Evolutionary conservation across 1,140 invertebrate species (phyloP), one percentile per base, ranked within the genome.

Genomic region (Achatina immaculata): DNA sequence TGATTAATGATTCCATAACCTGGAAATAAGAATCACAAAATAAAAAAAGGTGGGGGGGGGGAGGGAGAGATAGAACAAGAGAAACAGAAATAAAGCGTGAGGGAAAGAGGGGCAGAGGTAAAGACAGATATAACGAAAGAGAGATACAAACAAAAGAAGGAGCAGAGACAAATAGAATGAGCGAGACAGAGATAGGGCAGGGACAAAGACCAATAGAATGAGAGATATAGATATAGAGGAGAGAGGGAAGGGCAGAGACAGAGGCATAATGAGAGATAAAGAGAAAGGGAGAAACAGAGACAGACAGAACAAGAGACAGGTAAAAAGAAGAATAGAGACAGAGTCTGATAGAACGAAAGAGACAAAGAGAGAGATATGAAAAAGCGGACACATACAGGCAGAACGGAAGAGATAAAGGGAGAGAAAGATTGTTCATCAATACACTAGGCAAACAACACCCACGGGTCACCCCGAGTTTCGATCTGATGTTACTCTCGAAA

Each of bases 261-360:
- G n/a, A 72, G 38, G 36, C 7, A 38, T 7, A 38, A 42, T 9
- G 36, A 72, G 38, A 36, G 69, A 42, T 24, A 38, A 36, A n/a
- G 38, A 42, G 69, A 38, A 4, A 72, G 69, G n/a, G 69, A 38
- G 38, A 72, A 9, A 68, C 16, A 42, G 36, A 78, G 55, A 11
- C 19, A 68, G 21, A 24, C 36, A 42, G 62, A 45, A 28, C 0
- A 58, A 68, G 28, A 14, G 55, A 14, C 9, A 31, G 48, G 34
- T 9, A n/a, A 62, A 36, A 34, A 77, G 28, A 62, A n/a, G 31
- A 36, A 36, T 16, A 40, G 51, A 36, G 7, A 16, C 11, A 62
- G 28, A 62, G 55, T 11, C 24, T 11, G 28, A 21, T 4, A 21
- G 36, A 65, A 21, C 21, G 58, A 31, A 62, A n/a, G 58, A n/a